phyloP scores from a whole-genome alignment of 2,888 invertebrate genomes.

The Agonopterix arenella region DNA sequence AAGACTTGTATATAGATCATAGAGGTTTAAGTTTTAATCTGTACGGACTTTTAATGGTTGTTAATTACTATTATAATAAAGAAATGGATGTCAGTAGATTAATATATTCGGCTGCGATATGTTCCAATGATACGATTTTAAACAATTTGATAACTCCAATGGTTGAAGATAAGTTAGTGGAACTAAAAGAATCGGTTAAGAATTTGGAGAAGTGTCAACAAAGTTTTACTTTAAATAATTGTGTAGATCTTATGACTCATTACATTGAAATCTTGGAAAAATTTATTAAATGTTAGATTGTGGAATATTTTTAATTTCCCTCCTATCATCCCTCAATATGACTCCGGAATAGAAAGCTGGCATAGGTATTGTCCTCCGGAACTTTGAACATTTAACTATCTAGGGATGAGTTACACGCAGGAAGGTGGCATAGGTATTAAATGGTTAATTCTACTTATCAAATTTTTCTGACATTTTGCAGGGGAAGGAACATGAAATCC shows the following conservation, averaged over 20 bases:
- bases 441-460: too few species aligned
- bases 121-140: conserved; percentile 51
- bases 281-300: conserved; percentile 67
- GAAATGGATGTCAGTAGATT: conserved; percentile 57
- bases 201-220: conserved; percentile 37
- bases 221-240: conserved; percentile 56
- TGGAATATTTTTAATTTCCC: neutral
- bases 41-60: conserved; percentile 64
- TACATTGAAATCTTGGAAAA: conserved; percentile 66
- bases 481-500: too few species aligned
- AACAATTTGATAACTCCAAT: conserved; percentile 56
- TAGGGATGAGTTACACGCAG: too few species aligned
- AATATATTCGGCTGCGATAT: conserved; percentile 63
- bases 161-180: conserved; percentile 41
- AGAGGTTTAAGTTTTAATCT: conserved; percentile 83
- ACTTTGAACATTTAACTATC: too few species aligned
- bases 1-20: conserved; percentile 79
- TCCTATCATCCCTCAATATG: neutral
- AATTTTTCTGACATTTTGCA: too few species aligned
- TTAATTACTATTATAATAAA: conserved; percentile 58
- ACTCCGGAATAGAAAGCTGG: too few species aligned
- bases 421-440: too few species aligned
- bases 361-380: too few species aligned
- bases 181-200: conserved; percentile 41
- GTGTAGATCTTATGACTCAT: conserved; percentile 63